Percentiles rank a stretch among this genome's conserved stretches.
These are phyloP conservation scores for Catharus bicknelli DNA, from an alignment of 2,113 vertebrate species.

Conservation along the genomic window DNA sequence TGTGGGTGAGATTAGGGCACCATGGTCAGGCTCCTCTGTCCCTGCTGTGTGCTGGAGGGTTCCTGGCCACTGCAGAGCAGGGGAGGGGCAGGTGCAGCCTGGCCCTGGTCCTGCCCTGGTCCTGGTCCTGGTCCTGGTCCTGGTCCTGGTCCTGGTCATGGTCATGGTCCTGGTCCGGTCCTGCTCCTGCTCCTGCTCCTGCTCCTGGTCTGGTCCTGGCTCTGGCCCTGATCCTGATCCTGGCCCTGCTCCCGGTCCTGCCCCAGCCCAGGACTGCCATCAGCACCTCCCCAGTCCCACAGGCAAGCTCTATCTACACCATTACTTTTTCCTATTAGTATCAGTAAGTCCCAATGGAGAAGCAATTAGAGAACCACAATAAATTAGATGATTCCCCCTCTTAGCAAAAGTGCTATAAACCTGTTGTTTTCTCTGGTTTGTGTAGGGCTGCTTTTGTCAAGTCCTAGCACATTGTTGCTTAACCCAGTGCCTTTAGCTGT, in stretches of 20 bases:
- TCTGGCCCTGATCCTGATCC: neutral
- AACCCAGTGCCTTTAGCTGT: constrained; percentile 37
- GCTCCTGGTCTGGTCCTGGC: neutral
- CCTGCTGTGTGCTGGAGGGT: neutral
- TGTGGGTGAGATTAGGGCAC: neutral
- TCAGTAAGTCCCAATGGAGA: neutral
- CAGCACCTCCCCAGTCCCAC: neutral
- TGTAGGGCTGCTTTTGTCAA: constrained; percentile 16
- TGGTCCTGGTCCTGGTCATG: neutral
- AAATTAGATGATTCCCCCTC: neutral
- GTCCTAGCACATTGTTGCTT: neutral
- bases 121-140: neutral
- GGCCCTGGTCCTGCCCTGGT: neutral
- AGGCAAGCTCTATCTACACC: neutral
- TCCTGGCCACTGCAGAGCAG: neutral
- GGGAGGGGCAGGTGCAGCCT: neutral
- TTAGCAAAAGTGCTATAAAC: neutral
- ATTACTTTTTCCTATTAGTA: neutral
- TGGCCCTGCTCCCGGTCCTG: neutral
- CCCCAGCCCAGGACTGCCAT: neutral
- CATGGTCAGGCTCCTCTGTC: neutral
- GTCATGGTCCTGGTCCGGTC: neutral
- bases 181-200: too few relatives aligned
- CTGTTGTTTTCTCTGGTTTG: neutral
- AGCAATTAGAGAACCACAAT: neutral